Conservation (phyloP, 2,113 vertebrate genomes). For the Serilophus lunatus region DNA sequence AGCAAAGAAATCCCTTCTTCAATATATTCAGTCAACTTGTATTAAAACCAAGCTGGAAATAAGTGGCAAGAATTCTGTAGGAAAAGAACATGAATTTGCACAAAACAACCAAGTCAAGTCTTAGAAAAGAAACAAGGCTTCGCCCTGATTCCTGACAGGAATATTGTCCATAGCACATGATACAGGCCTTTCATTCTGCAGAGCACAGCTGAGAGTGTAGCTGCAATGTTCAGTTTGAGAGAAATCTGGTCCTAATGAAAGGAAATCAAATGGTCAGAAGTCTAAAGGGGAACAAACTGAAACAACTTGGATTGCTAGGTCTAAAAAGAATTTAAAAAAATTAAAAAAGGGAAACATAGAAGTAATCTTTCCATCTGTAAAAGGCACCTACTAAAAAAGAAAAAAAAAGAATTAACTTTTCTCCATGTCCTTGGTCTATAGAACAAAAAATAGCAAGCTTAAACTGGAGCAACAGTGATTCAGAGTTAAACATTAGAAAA, state of each 20-base stretch:
- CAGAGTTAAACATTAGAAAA: neutral
- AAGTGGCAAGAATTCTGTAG: neutral
- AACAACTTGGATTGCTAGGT: neutral
- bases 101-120: neutral
- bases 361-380: neutral
- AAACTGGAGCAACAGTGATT: neutral
- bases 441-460: neutral
- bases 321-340: too few species aligned
- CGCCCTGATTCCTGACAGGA: neutral
- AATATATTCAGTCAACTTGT: neutral
- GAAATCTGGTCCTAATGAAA: neutral
- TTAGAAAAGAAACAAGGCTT: neutral
- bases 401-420: neutral
- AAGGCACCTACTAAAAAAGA: neutral
- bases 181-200: neutral
- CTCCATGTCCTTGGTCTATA: neutral
- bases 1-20: neutral
- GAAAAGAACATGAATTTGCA: neutral
- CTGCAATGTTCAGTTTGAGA: neutral
- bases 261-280: neutral
- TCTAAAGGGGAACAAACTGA: neutral
- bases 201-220: neutral
- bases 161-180: neutral
- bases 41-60: neutral
- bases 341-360: neutral